These are phyloP conservation scores for Oncorhynchus tshawytscha DNA, from an alignment of 2,113 vertebrate species.

Conservation along the genomic window DNA sequence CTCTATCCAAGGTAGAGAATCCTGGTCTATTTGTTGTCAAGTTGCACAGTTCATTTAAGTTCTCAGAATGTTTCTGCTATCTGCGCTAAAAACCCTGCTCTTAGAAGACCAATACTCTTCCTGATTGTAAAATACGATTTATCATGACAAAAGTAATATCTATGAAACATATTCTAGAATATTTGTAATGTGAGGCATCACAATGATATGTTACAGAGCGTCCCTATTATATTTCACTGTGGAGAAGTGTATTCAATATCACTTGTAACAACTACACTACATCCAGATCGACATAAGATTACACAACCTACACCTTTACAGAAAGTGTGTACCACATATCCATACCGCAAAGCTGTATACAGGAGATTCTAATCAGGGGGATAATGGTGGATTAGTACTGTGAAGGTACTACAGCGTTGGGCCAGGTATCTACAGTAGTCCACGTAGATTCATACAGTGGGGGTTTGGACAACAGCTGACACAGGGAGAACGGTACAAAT, in stretches of 20 bases:
- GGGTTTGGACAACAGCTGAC: slow-evolving; percentile 69
- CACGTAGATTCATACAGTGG: slow-evolving; percentile 83
- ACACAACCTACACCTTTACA: background rate
- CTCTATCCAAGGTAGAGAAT: slow-evolving; percentile 36
- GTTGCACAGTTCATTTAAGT: too few species aligned
- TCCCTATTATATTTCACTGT: too few species aligned
- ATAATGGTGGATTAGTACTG: background rate
- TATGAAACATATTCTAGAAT: background rate
- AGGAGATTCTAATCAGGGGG: background rate
- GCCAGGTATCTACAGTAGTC: slow-evolving; percentile 39
- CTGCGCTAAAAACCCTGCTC: background rate
- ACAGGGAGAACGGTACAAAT: slow-evolving; percentile 80
- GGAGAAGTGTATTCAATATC: background rate
- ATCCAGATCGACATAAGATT: background rate
- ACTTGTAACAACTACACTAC: background rate
- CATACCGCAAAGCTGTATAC: background rate
- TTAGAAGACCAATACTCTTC: slow-evolving; percentile 60
- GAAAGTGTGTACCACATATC: background rate
- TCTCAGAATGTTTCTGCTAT: slow-evolving; percentile 11
- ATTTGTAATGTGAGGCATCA: too few species aligned
- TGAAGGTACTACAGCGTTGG: slow-evolving; percentile 7
- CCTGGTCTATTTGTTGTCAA: slow-evolving; percentile 11
- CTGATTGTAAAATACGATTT: background rate
- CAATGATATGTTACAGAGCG: too few species aligned
- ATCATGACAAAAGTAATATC: background rate